phyloP scores from a whole-genome alignment of 2,113 vertebrate species.

The Laticauda colubrina region DNA sequence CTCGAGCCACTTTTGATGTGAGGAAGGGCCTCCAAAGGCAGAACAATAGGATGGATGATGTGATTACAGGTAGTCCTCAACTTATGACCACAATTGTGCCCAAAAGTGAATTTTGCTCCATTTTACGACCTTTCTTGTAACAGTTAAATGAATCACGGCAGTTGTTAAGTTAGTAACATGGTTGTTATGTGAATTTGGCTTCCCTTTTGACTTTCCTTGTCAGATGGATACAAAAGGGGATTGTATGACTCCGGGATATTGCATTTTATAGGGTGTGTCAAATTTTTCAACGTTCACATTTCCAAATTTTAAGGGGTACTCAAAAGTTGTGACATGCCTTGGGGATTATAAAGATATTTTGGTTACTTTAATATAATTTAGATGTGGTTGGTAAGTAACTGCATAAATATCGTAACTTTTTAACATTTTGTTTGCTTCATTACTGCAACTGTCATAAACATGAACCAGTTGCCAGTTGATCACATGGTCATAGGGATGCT shows the following conservation, averaged over 20 bases:
- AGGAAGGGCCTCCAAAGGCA: neutral
- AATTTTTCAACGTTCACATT: too few species aligned
- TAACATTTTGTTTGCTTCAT: too few species aligned
- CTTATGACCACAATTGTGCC: neutral
- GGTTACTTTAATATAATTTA: too few species aligned
- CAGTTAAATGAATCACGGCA: neutral
- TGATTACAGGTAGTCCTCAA: neutral
- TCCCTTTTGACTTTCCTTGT: neutral
- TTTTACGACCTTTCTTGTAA: neutral
- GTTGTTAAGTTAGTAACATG: neutral
- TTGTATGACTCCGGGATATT: neutral
- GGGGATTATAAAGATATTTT: too few species aligned
- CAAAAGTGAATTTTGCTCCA: neutral
- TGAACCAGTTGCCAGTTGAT: neutral
- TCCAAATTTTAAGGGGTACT: too few species aligned
- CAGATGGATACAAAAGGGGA: neutral
- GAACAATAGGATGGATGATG: neutral
- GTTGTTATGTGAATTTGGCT: neutral
- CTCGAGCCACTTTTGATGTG: neutral
- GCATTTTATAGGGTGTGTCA: too few species aligned
- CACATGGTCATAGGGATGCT: neutral
- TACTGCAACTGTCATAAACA: neutral
- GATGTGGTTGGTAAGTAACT: too few species aligned
- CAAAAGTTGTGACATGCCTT: too few species aligned
- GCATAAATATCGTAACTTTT: too few species aligned